A percentile compares a stretch with the other conserved stretches of the same genome.
Conservation (phyloP, 2,113 vertebrate genomes). For the Pycnonotus jocosus region DNA sequence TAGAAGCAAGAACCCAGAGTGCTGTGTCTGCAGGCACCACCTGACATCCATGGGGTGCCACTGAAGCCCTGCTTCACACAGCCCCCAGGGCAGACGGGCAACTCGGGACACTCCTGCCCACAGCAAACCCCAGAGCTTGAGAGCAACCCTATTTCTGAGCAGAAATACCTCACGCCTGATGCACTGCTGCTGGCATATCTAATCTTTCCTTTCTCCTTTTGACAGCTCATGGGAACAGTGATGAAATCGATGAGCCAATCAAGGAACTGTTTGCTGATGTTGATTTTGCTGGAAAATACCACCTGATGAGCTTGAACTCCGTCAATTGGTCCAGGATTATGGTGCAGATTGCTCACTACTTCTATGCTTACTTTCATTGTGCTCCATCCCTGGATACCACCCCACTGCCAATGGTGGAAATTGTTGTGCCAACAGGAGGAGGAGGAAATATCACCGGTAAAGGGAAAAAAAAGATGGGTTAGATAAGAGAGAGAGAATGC, state of each 20-base stretch:
- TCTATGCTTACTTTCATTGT: conserved; percentile 86
- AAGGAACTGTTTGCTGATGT: conserved; percentile 80
- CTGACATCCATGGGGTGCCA: fast-evolving
- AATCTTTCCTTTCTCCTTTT: not conserved
- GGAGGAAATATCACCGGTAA: conserved; percentile 88
- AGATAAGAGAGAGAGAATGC: not conserved
- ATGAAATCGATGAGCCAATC: conserved; percentile 85
- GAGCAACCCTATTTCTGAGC: not conserved
- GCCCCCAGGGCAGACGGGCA: not conserved
- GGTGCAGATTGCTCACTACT: conserved; percentile 86
- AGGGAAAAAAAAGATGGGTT: not conserved
- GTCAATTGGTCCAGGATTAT: conserved; percentile 91
- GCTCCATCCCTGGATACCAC: not conserved
- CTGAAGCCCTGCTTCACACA: not conserved
- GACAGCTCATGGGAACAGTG: conserved; percentile 86
- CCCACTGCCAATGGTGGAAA: conserved; percentile 75
- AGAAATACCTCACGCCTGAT: not conserved
- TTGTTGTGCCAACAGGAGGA: conserved; percentile 90
- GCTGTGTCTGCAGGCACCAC: not conserved
- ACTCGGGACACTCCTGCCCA: not conserved
- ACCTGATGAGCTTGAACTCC: conserved; percentile 90
- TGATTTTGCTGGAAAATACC: conserved; percentile 72
- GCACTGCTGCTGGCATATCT: not conserved
- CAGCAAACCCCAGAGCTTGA: not conserved
- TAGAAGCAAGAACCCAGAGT: not conserved